Conservation (phyloP, 2,113 vertebrate genomes). For the Myrmophylax atrothorax region DNA sequence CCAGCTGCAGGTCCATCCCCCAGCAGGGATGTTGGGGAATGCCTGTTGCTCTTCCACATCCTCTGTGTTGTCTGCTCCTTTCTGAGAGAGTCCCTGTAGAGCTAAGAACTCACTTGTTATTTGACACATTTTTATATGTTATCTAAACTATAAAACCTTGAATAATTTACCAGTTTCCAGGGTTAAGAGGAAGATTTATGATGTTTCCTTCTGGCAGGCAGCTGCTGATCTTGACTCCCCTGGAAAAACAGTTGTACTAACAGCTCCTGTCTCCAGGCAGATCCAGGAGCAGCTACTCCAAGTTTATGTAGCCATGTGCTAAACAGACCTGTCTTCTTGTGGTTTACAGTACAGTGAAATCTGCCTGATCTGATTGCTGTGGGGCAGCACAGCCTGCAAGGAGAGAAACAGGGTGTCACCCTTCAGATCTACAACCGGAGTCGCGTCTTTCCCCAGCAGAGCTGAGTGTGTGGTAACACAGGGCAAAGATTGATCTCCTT, state of each 20-base stretch:
- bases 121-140: neutral
- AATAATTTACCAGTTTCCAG: slow-evolving; percentile 59
- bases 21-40: neutral
- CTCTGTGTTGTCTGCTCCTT: neutral
- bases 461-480: accelerated
- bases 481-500: slow-evolving; percentile 8
- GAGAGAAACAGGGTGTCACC: neutral
- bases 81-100: neutral
- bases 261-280: neutral
- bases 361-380: neutral
- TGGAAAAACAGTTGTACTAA: slow-evolving; percentile 32
- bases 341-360: neutral
- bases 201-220: slow-evolving; percentile 30
- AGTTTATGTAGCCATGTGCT: neutral
- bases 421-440: neutral
- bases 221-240: slow-evolving; percentile 30
- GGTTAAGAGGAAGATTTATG: slow-evolving; percentile 60
- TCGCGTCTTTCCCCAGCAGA: neutral
- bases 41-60: neutral
- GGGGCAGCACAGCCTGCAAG: neutral
- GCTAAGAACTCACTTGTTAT: neutral
- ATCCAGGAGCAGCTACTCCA: neutral
- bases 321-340: neutral
- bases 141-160: slow-evolving; percentile 32
- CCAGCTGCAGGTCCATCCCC: neutral